Evolutionary conservation across 1,140 invertebrate genomes (phyloP), one percentile per base, ranked within the genome.

Genomic region (Arion vulgaris): DNA sequence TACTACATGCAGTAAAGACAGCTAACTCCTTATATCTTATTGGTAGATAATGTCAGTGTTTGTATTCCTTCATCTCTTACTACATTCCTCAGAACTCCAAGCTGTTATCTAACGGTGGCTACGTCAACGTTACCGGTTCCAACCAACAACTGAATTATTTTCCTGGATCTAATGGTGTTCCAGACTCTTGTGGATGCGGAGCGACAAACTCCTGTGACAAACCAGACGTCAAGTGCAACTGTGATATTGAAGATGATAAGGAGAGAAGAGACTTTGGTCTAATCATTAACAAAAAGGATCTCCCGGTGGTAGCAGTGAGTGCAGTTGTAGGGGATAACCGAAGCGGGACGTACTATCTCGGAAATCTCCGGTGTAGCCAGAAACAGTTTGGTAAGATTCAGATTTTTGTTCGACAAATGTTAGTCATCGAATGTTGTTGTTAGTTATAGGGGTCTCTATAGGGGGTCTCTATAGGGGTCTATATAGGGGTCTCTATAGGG

Each of bases 161-260:
- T 41, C 83, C 83, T 32, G 83, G 83, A 0, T 79, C 72, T 15
- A n/a, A 76, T 7, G 79, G 73, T 15, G 45, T 53, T 1, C 1
- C 49, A n/a, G 71, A 81, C 79, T 41, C 34, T 23, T 84, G 83
- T 68, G 83, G 83, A 9, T 84, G 83, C 72, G 83, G 83, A 7
- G 66, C 74, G 39, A 77, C 79, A 1, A 1, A 68, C 36, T 84
- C 83, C 26, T 84, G 83, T 45, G 57, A 51, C 5, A 34, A 51
- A 1, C 36, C 36, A 19, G 19, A 51, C 0, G 73, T 84, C n/a
- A 81, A 51, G 34, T 84, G 81, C 34, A 83, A 83, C 66, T 83
- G 81, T 39, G 62, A 83, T 45, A 78, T 78, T 13, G 41, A 62
- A 13, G 81, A 78, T n/a, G 75, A 49, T 19, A 23, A 41, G 39